Evolutionary conservation across 2,113 vertebrate species (phyloP).

Genomic region (Macroglossus sobrinus): DNA sequence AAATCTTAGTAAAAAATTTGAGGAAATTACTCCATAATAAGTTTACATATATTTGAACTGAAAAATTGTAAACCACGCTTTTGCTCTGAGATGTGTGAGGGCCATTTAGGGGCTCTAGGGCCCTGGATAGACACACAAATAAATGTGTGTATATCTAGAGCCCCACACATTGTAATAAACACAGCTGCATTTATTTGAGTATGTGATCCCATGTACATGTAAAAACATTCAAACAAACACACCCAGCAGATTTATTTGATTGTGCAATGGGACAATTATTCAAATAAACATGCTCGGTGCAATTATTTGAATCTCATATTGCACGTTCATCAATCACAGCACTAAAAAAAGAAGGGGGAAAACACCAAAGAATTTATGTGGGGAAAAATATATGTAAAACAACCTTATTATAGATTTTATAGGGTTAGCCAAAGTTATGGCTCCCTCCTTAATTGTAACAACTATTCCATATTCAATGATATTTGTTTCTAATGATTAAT

Average conservation of each 20-base stretch:
- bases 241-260: slow-evolving; percentile 81
- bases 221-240: slow-evolving; percentile 86
- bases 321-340: slow-evolving; percentile 67
- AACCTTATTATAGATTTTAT: slow-evolving; percentile 74
- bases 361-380: slow-evolving; percentile 76
- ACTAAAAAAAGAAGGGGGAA: slow-evolving; percentile 20
- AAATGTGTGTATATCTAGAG: slow-evolving; percentile 72
- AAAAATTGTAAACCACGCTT: slow-evolving; percentile 65
- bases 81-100: slow-evolving; percentile 67
- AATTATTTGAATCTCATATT: slow-evolving; percentile 79
- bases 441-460: slow-evolving; percentile 67
- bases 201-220: slow-evolving; percentile 83
- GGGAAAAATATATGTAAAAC: slow-evolving; percentile 71
- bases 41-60: slow-evolving; percentile 71
- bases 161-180: slow-evolving; percentile 81
- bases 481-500: slow-evolving; percentile 63
- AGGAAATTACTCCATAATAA: slow-evolving; percentile 50
- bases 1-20: slow-evolving; percentile 43
- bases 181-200: slow-evolving; percentile 87
- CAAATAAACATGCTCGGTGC: slow-evolving; percentile 79
- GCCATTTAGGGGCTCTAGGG: slow-evolving; percentile 44
- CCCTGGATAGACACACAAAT: slow-evolving; percentile 74
- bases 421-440: slow-evolving; percentile 62
- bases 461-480: slow-evolving; percentile 52
- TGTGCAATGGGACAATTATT: slow-evolving; percentile 80